These are phyloP conservation scores for Caenorhabditis remanei DNA, from an alignment of 1,140 invertebrate species.

Conservation along the genomic window DNA sequence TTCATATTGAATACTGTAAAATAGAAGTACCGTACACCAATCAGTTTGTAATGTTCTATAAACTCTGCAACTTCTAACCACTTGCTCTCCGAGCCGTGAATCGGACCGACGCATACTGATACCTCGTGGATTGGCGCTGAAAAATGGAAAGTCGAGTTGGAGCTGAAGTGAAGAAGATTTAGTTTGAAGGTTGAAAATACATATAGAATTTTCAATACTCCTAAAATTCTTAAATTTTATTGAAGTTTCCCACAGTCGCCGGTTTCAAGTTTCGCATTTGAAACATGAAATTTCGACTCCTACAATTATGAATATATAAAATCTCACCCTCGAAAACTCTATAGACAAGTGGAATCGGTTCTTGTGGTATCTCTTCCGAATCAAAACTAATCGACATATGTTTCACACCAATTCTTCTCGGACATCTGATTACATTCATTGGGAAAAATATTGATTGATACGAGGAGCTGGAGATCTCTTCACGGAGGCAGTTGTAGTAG, in stretches of 20 bases:
- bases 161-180: neutral
- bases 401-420: neutral
- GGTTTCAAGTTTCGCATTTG: neutral
- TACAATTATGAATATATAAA: too few species aligned
- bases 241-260: neutral
- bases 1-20: too few species aligned
- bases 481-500: neutral
- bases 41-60: too few species aligned
- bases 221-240: too few species aligned
- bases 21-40: too few species aligned
- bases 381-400: neutral
- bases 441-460: neutral
- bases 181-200: neutral
- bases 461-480: neutral
- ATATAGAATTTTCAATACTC: too few species aligned
- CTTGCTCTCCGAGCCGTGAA: neutral
- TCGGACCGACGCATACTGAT: neutral
- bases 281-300: too few species aligned
- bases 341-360: neutral
- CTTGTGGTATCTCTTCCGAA: neutral
- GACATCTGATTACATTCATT: conserved; percentile 21
- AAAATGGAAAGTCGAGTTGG: neutral
- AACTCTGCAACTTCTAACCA: too few species aligned
- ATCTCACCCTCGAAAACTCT: neutral
- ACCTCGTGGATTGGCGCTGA: neutral